A percentile compares a stretch with the other conserved stretches of the same genome.
Evolutionary conservation across 1,140 invertebrate genomes (phyloP).

Genomic region (Sycophila sp.): DNA sequence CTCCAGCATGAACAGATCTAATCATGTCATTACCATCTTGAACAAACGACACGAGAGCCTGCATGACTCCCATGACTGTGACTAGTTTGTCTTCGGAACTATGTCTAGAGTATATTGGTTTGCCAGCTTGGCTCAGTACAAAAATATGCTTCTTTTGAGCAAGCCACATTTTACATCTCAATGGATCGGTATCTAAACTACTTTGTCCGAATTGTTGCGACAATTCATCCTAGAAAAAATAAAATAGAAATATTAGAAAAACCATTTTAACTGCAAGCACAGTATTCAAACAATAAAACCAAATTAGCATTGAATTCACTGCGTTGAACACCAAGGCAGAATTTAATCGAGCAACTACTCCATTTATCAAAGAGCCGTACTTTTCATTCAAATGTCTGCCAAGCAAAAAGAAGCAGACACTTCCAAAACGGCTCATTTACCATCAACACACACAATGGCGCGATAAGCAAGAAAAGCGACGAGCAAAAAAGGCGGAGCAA

Average conservation of each 20-base stretch:
- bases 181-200: constrained; percentile 56
- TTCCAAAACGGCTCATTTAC: too few relatives aligned
- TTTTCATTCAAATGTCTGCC: too few relatives aligned
- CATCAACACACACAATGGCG: too few relatives aligned
- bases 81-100: constrained; percentile 93
- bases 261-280: too few relatives aligned
- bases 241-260: neutral
- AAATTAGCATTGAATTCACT: too few relatives aligned
- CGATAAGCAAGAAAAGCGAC: too few relatives aligned
- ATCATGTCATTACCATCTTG: constrained; percentile 85
- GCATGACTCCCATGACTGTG: constrained; percentile 94
- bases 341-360: too few relatives aligned
- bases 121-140: constrained; percentile 93
- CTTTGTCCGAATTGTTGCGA: constrained; percentile 54
- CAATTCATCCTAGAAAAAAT: constrained; percentile 54
- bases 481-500: too few relatives aligned
- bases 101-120: constrained; percentile 94
- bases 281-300: neutral
- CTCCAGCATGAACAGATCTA: constrained; percentile 84
- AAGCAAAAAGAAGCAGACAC: too few relatives aligned
- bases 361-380: too few relatives aligned
- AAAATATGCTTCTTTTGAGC: constrained; percentile 92
- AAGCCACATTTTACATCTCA: constrained; percentile 71
- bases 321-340: too few relatives aligned
- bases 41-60: constrained; percentile 93